phyloP scores from a whole-genome alignment of 2,888 invertebrate genomes.

The Exephanes ischioxanthus region DNA sequence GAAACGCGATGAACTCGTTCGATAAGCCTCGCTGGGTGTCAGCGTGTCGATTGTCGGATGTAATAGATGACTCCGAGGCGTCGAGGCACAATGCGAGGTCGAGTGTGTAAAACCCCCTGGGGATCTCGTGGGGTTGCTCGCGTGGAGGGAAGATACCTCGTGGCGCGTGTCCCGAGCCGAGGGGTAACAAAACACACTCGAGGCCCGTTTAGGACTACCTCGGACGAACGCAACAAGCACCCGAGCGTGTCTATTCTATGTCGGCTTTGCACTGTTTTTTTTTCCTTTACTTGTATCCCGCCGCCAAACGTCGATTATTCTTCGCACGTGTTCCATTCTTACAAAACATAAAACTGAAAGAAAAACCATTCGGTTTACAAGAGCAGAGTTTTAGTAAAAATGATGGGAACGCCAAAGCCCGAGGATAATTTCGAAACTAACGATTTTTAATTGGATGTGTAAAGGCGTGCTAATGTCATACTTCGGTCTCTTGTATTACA shows the following conservation, averaged over 20 bases:
- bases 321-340: constrained; percentile 8
- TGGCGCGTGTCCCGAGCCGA: constrained; percentile 64
- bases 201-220: constrained; percentile 16
- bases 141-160: constrained; percentile 63
- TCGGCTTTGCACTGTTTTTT: constrained; percentile 18
- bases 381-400: not conserved
- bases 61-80: constrained; percentile 65
- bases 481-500: constrained; percentile 23
- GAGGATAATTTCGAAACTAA: constrained; percentile 27
- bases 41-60: constrained; percentile 62
- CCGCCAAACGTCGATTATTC: constrained; percentile 17
- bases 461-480: constrained; percentile 41
- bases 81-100: constrained; percentile 69
- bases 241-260: constrained; percentile 28
- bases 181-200: constrained; percentile 66
- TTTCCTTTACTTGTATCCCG: constrained; percentile 4
- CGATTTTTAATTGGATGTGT: constrained; percentile 24
- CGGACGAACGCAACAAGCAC: constrained; percentile 18
- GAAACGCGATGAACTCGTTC: constrained; percentile 45
- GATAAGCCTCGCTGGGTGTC: constrained; percentile 61
- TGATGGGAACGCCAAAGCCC: not conserved
- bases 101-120: constrained; percentile 62
- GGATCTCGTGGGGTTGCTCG: constrained; percentile 59
- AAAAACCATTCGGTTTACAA: not conserved
- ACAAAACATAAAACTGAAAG: not conserved